Evolutionary conservation across 2,888 invertebrate species (phyloP), one percentile per base, ranked within the genome.

Genomic region (Nemurella pictetii): DNA sequence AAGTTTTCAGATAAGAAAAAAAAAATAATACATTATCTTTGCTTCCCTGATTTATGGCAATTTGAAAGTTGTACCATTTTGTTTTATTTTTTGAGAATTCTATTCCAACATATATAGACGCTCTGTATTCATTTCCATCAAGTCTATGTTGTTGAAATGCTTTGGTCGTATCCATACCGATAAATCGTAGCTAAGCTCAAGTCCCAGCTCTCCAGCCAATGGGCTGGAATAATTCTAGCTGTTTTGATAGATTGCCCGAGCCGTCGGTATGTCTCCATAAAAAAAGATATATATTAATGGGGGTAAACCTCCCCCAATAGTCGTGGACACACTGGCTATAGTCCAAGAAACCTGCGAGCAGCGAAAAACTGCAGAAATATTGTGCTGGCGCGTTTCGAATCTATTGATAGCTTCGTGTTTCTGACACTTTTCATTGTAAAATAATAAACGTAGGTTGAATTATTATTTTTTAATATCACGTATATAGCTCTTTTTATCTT

Each of bases 181-280:
- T 78, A 78, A 78, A 78, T 78, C 78, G 28, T 29, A n/a, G 78
- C 30, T 30, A 29, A 78, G 28, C 29, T 78, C 78, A 55, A 55
- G 55, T 12, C 20, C 78, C 29, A 4, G 26, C 78, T 78, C 30
- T 78, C 29, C 78, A 78, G 30, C 30, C 30, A 78, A 78, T 78
- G 78, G 78, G 28, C 78, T 30, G 30, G 78, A 78, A 78, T 78
- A 78, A 78, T 78, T 78, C 55, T 78, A 78, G 28, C 78, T 29
- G 29, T 28, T 78, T 78, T 78, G 78, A 78, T 78, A 78, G 78
- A 78, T 78, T 78, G 78, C 20, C 0, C 29, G 78, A 12, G 55
- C 55, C 55, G 9, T 30, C 29, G 28, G 78, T 78, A 29, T 78
- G 78, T 78, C 78, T 78, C 78, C 30, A 78, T 78, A 28, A 78